Evolutionary conservation across 2,888 invertebrate species (phyloP).

Genomic region (Microchrysa polita): DNA sequence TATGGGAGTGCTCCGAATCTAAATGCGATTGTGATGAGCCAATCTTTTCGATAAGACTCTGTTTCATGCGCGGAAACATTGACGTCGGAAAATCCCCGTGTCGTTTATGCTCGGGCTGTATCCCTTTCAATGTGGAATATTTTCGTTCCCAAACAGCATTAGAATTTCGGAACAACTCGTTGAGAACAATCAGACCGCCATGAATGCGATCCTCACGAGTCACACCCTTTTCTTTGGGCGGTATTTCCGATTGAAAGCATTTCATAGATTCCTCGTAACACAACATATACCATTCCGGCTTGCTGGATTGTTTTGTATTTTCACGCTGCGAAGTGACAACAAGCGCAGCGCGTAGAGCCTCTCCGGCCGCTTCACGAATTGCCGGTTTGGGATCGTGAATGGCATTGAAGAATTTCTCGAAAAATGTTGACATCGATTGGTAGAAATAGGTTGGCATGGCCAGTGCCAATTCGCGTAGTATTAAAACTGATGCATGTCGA

Average conservation of each 20-base stretch:
- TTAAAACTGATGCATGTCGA: slow-evolving; percentile 90
- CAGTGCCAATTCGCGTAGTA: slow-evolving; percentile 91
- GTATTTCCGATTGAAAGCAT: slow-evolving; percentile 70
- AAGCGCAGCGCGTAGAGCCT: slow-evolving; percentile 92
- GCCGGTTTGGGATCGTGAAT: slow-evolving; percentile 90
- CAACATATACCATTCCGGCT: slow-evolving; percentile 90
- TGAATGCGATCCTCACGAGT: slow-evolving; percentile 91
- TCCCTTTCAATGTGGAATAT: slow-evolving; percentile 76
- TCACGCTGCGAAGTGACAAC: slow-evolving; percentile 96
- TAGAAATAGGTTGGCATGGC: slow-evolving; percentile 98
- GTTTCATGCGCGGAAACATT: slow-evolving; percentile 64
- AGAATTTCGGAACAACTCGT: slow-evolving; percentile 91
- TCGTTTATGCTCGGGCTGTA: slow-evolving; percentile 63
- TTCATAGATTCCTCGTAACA: slow-evolving; percentile 90
- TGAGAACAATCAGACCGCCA: slow-evolving; percentile 90
- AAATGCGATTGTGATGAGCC: slow-evolving; percentile 58
- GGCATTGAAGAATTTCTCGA: slow-evolving; percentile 92
- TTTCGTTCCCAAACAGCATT: slow-evolving; percentile 88
- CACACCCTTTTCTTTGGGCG: slow-evolving; percentile 77
- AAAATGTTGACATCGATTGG: slow-evolving; percentile 91
- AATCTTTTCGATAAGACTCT: slow-evolving; percentile 64
- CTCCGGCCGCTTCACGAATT: slow-evolving; percentile 92
- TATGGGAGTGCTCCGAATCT: slow-evolving; percentile 57
- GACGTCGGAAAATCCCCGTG: slow-evolving; percentile 55
- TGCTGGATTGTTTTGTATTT: slow-evolving; percentile 90